Percentiles rank a stretch among this genome's conserved stretches.
Evolutionary conservation across 2,113 vertebrate genomes (phyloP).

Genomic region (Cavia porcellus): DNA sequence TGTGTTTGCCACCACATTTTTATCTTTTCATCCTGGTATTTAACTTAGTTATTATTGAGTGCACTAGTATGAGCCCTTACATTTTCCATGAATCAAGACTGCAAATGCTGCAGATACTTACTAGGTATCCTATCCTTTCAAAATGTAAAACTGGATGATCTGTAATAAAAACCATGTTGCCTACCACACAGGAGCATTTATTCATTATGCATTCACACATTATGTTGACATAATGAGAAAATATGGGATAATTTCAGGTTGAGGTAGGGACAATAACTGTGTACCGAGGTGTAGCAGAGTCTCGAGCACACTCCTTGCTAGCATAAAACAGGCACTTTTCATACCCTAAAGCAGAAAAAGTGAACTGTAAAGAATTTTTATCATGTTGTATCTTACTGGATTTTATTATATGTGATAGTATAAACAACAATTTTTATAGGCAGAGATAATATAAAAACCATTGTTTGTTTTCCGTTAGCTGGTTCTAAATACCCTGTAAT

Average conservation of each 20-base stretch:
- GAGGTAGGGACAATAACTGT: neutral
- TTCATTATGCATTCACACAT: neutral
- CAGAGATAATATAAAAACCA: too few relatives aligned
- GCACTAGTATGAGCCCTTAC: neutral
- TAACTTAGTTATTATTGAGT: slow-evolving; percentile 56
- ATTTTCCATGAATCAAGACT: slow-evolving; percentile 33
- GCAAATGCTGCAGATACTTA: slow-evolving; percentile 57
- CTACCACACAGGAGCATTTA: neutral
- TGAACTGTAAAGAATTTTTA: neutral
- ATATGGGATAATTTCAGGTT: neutral
- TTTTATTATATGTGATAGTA: too few relatives aligned
- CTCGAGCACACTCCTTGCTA: neutral
- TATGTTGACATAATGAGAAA: slow-evolving; percentile 24
- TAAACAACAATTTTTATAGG: too few relatives aligned
- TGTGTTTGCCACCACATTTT: slow-evolving; percentile 17
- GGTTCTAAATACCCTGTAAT: too few relatives aligned
- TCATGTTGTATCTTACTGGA: too few relatives aligned
- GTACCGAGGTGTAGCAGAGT: neutral
- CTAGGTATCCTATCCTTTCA: neutral
- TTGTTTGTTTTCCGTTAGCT: too few relatives aligned
- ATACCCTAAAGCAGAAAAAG: slow-evolving; percentile 28
- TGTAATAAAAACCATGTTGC: neutral
- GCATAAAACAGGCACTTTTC: neutral
- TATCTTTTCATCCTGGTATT: slow-evolving; percentile 38
- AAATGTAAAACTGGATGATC: slow-evolving; percentile 29